Conservation (phyloP, 2,888 invertebrate species). For the Eupithecia pulchellata region DNA sequence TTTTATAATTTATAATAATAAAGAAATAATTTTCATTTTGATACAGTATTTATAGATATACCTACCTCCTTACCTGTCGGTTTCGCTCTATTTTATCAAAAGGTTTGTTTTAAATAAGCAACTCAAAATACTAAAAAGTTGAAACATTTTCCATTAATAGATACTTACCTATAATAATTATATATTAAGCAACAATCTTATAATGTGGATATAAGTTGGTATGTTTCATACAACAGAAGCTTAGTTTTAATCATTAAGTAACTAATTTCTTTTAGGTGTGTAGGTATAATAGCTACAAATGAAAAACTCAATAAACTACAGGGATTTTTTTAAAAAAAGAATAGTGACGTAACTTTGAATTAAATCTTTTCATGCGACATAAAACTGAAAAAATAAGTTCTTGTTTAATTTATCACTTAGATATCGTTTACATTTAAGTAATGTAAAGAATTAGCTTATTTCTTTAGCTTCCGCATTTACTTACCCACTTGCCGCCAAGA, state of each 20-base stretch:
- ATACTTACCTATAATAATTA: no score
- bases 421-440: not conserved
- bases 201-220: not conserved
- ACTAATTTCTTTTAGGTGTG: not conserved
- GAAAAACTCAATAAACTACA: not conserved
- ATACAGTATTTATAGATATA: not conserved
- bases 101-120: not conserved
- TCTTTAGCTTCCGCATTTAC: constrained; percentile 36
- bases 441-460: constrained; percentile 6
- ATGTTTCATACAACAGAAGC: not conserved
- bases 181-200: not conserved
- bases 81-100: not conserved
- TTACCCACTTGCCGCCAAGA: constrained; percentile 31
- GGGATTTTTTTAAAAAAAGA: not conserved
- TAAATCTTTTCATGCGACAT: not conserved
- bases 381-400: not conserved
- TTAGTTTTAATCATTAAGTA: no score
- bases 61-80: not conserved
- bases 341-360: not conserved
- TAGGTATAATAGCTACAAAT: no score
- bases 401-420: not conserved
- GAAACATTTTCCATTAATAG: no score
- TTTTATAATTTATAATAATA: no score
- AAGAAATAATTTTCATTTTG: not conserved
- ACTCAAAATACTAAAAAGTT: no score